A percentile compares a stretch with the other conserved stretches of the same genome.
Evolutionary conservation across 1,140 invertebrate genomes (phyloP).

Genomic region (Oedothorax gibbosus): DNA sequence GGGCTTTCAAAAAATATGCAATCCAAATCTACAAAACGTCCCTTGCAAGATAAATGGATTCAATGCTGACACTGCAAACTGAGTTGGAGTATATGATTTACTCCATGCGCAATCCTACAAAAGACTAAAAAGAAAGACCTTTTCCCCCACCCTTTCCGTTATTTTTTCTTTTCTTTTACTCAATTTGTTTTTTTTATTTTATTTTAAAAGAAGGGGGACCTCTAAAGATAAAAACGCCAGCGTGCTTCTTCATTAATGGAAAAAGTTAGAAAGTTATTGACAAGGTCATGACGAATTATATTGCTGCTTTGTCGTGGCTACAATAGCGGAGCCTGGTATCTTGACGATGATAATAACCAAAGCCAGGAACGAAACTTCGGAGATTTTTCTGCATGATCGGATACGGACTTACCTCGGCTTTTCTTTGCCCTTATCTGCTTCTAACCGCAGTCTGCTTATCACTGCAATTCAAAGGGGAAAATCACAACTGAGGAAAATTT

Average conservation of each 20-base stretch:
- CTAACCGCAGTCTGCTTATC: conserved; percentile 58
- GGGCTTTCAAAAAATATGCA: conserved; percentile 17
- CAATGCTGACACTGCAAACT: conserved; percentile 57
- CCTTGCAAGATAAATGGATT: conserved; percentile 48
- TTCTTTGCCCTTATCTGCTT: conserved; percentile 42
- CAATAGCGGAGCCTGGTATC: conserved; percentile 49
- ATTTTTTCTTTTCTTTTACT: neutral
- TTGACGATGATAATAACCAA: conserved; percentile 53
- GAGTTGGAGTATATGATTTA: conserved; percentile 59
- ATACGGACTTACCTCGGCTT: conserved; percentile 48
- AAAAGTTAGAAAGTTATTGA: conserved; percentile 62
- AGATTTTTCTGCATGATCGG: conserved; percentile 53
- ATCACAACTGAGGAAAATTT: conserved; percentile 56
- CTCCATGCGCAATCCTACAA: conserved; percentile 12
- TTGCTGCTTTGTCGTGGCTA: conserved; percentile 55
- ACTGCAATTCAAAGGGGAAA: conserved; percentile 53
- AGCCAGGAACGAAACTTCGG: conserved; percentile 26
- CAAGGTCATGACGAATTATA: conserved; percentile 60
- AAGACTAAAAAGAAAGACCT: conserved; percentile 10
- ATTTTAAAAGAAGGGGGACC: conserved; percentile 44
- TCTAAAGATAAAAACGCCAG: conserved; percentile 54
- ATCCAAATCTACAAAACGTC: conserved; percentile 55
- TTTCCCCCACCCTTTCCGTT: neutral
- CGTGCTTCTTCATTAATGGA: conserved; percentile 59
- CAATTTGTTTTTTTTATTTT: conserved; percentile 41